Percentiles rank a stretch among this genome's conserved stretches.
These are phyloP conservation scores for Babyrousa celebensis DNA, from an alignment of 2,797 vertebrate genomes.

Conservation along the genomic window DNA sequence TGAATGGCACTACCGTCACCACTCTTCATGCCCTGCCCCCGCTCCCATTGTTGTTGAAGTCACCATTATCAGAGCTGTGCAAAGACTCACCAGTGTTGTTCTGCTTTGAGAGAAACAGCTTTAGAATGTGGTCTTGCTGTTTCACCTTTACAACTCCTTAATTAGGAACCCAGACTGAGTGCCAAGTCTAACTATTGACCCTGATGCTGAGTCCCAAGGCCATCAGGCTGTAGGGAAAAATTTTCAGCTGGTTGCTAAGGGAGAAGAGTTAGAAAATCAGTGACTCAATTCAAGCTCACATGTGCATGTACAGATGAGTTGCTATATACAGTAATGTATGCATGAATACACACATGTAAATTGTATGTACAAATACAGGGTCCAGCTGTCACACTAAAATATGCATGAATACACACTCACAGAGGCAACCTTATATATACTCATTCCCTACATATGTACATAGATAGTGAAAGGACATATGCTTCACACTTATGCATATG, in stretches of 20 bases:
- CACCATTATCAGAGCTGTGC: neutral
- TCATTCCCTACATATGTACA: constrained; percentile 78
- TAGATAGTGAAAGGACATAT: constrained; percentile 81
- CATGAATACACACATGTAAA: constrained; percentile 53
- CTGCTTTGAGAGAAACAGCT: constrained; percentile 52
- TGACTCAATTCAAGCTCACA: constrained; percentile 40
- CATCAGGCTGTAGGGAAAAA: constrained; percentile 41
- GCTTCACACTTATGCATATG: constrained; percentile 80
- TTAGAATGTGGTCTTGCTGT: constrained; percentile 4
- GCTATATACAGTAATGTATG: constrained; percentile 5
- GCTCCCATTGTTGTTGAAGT: neutral
- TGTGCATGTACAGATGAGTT: neutral
- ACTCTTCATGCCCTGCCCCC: neutral
- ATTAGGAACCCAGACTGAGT: constrained; percentile 56
- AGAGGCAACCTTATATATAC: constrained; percentile 60
- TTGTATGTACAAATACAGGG: constrained; percentile 22
- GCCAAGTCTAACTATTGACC: neutral
- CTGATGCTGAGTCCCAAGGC: neutral
- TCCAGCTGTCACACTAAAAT: constrained; percentile 55
- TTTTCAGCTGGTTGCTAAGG: constrained; percentile 54
- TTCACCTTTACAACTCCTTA: constrained; percentile 45
- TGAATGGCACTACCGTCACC: neutral
- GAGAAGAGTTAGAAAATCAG: constrained; percentile 31
- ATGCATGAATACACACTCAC: constrained; percentile 11
- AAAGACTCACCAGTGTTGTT: neutral